These are phyloP conservation scores for Vipera ursinii DNA, from an alignment of 2,797 vertebrate genomes.

Conservation along the genomic window DNA sequence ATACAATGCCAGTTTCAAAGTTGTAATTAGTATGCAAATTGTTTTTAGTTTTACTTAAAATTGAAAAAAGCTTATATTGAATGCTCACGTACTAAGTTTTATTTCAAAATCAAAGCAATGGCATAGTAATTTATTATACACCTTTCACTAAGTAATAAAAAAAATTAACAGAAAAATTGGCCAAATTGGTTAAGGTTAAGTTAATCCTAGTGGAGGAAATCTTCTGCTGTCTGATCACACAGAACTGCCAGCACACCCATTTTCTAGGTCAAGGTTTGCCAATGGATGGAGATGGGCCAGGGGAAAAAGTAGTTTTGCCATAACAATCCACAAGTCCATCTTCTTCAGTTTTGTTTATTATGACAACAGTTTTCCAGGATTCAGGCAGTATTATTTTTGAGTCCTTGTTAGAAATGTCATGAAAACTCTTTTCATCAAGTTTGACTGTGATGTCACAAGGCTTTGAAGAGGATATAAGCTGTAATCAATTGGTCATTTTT, in stretches of 20 bases:
- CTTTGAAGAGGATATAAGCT: not conserved
- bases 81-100: not conserved
- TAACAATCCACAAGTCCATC: no score
- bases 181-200: not conserved
- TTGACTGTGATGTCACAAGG: not conserved
- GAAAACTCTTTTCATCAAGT: not conserved
- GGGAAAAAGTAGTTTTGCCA: not conserved
- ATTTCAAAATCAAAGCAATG: not conserved
- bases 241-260: not conserved
- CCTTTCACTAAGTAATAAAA: not conserved
- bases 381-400: not conserved
- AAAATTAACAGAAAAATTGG: not conserved
- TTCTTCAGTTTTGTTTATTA: not conserved
- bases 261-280: not conserved
- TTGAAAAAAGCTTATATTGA: not conserved
- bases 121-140: not conserved
- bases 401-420: not conserved
- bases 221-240: not conserved
- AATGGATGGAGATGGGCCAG: not conserved
- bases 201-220: not conserved
- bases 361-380: not conserved
- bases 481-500: not conserved
- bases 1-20: not conserved
- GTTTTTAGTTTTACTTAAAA: not conserved
- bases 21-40: not conserved